Evolutionary conservation across 2,113 vertebrate genomes (phyloP), one percentile per base, ranked within the genome.

Genomic region (Ancistrus triradiatus): DNA sequence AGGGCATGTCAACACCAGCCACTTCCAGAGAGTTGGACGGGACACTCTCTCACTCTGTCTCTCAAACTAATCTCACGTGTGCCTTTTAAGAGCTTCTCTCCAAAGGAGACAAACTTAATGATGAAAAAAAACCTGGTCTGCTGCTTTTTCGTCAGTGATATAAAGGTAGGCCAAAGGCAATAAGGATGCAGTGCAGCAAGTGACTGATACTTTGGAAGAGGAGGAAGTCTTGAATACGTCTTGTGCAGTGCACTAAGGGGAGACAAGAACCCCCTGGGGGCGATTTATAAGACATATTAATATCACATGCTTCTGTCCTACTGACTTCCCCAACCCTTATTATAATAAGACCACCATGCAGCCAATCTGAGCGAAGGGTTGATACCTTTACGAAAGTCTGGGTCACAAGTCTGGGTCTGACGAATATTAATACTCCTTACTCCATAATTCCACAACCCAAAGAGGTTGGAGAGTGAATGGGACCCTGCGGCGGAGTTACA

Each of bases 401-500:
- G 73, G 63, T 74, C 63, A 76, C 8, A 44, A 71, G 77, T 79
- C 76, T 70, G 3, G 48, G 51, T 76, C 74, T 80, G 74, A 74
- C 85, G 69, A 83, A 84, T 86, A 86, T 86, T 88, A 81, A 86
- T 80, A 73, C 6, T 50, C 21, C 47, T 33, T n/a, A 50, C 51
- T 76, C 80, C 77, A 87, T 85, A 82, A 85, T 79, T 66, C n/a
- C 21, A 48, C 53, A 57, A 59, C 61, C 35, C 67, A 14, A 25
- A 15, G 66, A 79, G 80, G 81, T 82, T 78, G 74, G 3, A 13
- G 49, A 25, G 31, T 49, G 68, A 60, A 56, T 56, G 10, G 38
- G 25, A 60, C 71, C 71, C 71, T 21, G 66, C 24, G 49, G 71
- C 66, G 61, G 43, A 48, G 52, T 66, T 42, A 52, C 22, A 46